These are phyloP conservation scores for Meloidogyne exigua DNA, from an alignment of 1,140 invertebrate genomes.

Conservation along the genomic window DNA sequence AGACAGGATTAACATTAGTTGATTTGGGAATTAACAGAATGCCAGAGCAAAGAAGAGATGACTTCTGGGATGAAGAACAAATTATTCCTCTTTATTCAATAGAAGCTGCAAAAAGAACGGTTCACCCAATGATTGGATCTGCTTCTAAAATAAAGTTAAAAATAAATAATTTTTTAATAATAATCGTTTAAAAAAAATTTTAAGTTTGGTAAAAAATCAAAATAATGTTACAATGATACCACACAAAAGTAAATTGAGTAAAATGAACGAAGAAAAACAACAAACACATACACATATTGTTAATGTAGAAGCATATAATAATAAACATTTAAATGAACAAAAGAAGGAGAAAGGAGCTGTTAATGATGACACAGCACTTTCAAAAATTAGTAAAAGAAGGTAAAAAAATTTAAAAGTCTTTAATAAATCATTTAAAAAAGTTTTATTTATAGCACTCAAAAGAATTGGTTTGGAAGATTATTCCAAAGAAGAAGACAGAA, in stretches of 20 bases:
- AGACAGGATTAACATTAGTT: constrained; percentile 46
- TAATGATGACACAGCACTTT: constrained; percentile 34
- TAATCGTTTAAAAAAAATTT: too few relatives aligned
- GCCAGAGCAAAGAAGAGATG: constrained; percentile 45
- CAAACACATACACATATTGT: constrained; percentile 46
- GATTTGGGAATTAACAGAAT: constrained; percentile 39
- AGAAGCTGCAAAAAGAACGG: constrained; percentile 54
- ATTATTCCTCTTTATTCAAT: constrained; percentile 53
- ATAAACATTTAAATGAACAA: constrained; percentile 23
- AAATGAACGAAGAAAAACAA: constrained; percentile 51
- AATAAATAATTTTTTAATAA: too few relatives aligned
- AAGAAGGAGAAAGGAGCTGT: constrained; percentile 27
- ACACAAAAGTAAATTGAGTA: constrained; percentile 57
- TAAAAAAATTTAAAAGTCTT: constrained; percentile 25
- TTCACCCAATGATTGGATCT: constrained; percentile 54
- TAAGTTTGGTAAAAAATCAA: constrained; percentile 49
- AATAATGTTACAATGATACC: constrained; percentile 55
- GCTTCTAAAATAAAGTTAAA: constrained; percentile 55
- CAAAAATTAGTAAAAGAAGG: constrained; percentile 41
- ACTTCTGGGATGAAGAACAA: constrained; percentile 55
- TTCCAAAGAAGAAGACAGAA: neutral
- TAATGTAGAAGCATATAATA: constrained; percentile 49
- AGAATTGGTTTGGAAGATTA: constrained; percentile 2
- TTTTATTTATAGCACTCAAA: neutral
- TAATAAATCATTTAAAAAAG: neutral